Conservation (phyloP, 2,797 vertebrate genomes). For the Channa striata region DNA sequence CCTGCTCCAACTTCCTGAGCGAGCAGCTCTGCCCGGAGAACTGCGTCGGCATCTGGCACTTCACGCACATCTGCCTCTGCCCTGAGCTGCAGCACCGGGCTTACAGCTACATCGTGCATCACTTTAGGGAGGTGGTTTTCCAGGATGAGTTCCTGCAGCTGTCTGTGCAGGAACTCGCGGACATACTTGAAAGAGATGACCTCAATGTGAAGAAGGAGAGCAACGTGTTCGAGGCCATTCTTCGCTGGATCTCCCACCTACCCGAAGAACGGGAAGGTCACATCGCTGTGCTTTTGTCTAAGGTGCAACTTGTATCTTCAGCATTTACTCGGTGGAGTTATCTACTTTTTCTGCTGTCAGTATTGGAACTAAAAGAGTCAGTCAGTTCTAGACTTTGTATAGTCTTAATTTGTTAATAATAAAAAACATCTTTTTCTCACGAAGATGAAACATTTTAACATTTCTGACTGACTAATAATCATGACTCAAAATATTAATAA, state of each 20-base stretch:
- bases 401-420: no score
- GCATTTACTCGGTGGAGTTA: neutral
- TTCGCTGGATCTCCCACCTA: slow-evolving; percentile 43
- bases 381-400: no score
- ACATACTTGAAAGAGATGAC: slow-evolving; percentile 84
- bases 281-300: slow-evolving; percentile 38
- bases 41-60: slow-evolving; percentile 85
- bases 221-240: slow-evolving; percentile 42
- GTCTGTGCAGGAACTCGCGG: slow-evolving; percentile 67
- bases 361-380: no score
- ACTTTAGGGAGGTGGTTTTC: slow-evolving; percentile 82
- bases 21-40: slow-evolving; percentile 81
- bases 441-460: no score
- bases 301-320: slow-evolving; percentile 36
- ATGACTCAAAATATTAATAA: no score
- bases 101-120: slow-evolving; percentile 79
- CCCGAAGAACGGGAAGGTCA: slow-evolving; percentile 26
- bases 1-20: slow-evolving; percentile 83
- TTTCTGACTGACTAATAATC: no score
- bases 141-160: slow-evolving; percentile 79
- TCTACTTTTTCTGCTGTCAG: no score
- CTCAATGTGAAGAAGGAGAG: slow-evolving; percentile 83
- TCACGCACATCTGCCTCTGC: slow-evolving; percentile 73
- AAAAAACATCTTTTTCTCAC: no score
- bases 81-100: slow-evolving; percentile 75